Evolutionary conservation across 2,888 invertebrate genomes (phyloP), one percentile per base, ranked within the genome.

Genomic region (Luperina nickerlii): DNA sequence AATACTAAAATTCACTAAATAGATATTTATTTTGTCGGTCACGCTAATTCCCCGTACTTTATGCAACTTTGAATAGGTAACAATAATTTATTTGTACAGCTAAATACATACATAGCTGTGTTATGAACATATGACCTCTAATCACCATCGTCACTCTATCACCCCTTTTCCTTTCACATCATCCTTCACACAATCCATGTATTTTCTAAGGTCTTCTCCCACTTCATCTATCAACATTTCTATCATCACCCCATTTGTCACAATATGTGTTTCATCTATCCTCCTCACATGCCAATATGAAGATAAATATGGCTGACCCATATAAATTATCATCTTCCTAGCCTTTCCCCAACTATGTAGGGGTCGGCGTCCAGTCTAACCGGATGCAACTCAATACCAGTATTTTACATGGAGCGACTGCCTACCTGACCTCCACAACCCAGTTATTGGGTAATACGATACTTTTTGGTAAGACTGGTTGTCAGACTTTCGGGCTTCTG

Each of bases 41-140:
- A 85, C 83, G 86, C 54, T 72, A 48, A 60, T 83, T 75, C 54
- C 72, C 0, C 60, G 73, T 66, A 72, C 24, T 79, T 45, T 69
- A 27, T 79, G 38, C 24, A 78, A 73, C 5, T 73, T 78, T 66
- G 57, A 71, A 42, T 60, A 71, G 11, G 38, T 42, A 60, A 60
- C 38, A 38, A 11, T 11, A 57, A 38, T 70, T 6, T 13, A 54
- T 70, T 71, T n/a, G 11, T 38, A 71, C n/a, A 18, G n/a, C n/a
- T 38, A n/a, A 71, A 54, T 65, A 65, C 6, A 32, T 70, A 20
- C 3, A 24, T 70, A 20, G 24, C 24, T 38, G 24, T 13, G 2
- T 24, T 48, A 2, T 5, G 15, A 32, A 63, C 63, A 4, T 32
- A 32, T 62, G 27, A 62, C 18, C 62, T 27, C 27, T 62, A n/a